Percentiles rank a stretch among this genome's conserved stretches.
These are phyloP conservation scores for Nomada ruficornis DNA, from an alignment of 2,888 invertebrate genomes.

Conservation along the genomic window DNA sequence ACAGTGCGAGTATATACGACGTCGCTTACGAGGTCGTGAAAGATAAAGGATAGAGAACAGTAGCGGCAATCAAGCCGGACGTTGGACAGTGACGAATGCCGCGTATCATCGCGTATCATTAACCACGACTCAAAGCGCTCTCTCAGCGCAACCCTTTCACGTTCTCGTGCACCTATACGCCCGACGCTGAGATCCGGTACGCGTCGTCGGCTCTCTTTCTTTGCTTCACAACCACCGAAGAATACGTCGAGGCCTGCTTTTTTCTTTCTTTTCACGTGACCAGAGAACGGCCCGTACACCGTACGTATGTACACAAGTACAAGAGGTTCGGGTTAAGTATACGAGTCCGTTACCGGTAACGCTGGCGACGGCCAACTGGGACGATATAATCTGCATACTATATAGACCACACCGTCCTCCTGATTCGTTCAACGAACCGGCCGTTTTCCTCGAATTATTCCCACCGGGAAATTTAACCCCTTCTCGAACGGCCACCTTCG, in stretches of 20 bases:
- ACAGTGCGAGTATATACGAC: slow-evolving; percentile 9
- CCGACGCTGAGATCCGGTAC: slow-evolving; percentile 56
- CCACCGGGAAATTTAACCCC: slow-evolving; percentile 15
- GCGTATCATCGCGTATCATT: slow-evolving; percentile 83
- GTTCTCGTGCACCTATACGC: slow-evolving; percentile 62
- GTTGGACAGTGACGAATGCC: slow-evolving; percentile 83
- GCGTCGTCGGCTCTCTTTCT: slow-evolving; percentile 15
- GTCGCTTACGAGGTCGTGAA: slow-evolving; percentile 64
- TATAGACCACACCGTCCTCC: slow-evolving; percentile 34
- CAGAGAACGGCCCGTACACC: slow-evolving; percentile 50
- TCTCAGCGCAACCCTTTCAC: slow-evolving; percentile 63
- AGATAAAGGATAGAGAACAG: slow-evolving; percentile 82
- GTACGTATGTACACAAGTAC: slow-evolving; percentile 45
- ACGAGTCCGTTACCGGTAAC: slow-evolving; percentile 59
- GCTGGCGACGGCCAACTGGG: slow-evolving; percentile 55
- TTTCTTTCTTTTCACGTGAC: slow-evolving; percentile 31
- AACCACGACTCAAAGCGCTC: slow-evolving; percentile 79
- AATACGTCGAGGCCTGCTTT: slow-evolving; percentile 19
- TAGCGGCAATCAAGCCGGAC: slow-evolving; percentile 82
- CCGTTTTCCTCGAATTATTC: slow-evolving; percentile 38
- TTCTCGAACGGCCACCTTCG: neutral
- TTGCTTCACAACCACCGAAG: slow-evolving; percentile 3
- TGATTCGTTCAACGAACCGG: slow-evolving; percentile 6
- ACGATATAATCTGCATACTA: slow-evolving; percentile 64
- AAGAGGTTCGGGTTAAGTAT: slow-evolving; percentile 55